Base-by-base conservation (phyloP, 2,888 invertebrate species). In the Julus scandinavius region DNA sequence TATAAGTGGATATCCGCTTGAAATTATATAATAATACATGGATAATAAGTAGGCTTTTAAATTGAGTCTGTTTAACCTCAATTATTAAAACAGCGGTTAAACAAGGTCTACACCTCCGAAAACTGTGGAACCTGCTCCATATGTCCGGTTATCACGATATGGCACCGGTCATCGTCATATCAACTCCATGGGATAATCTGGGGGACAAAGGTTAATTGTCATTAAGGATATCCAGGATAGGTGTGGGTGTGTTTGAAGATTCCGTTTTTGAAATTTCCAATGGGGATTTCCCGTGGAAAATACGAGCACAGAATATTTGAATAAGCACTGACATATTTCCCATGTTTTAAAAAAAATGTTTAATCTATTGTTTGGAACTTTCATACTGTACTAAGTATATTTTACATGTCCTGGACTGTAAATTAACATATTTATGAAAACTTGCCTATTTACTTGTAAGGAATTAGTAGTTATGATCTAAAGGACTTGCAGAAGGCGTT, bases 181-280 rank as follows among this genome's bases (percentile, higher is more conserved):
- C 13, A 38, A 72, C 9, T 13, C 80, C 20, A 29, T 80, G 80
- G 20, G 80, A 80, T 13, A 80, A 38, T 80, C 6, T 13, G 1
- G 80, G 63, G 80, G 80, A 80, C 80, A 80, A 80, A 80, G 80
- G 80, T 80, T 80, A 72, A 72, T 72, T 72, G 72, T 72, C 9
- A n/a, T 29, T 29, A 38, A 38, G 38, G 38, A 80, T 80, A 80
- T 38, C 80, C 80, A 20, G 80, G 80, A 80, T 38, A 80, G 13
- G 80, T 13, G 80, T 80, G 13, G 80, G 80, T 80, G 80, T 9
- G 38, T 80, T 80, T 38, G 11, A 38, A 38, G 13, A 38, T 38
- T 38, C 72, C 1, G 80, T 38, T 38, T 38, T 80, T 1, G 38
- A 3, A 7, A 20, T 11, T 80, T n/a, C n/a, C 5, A n/a, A 63